Percentiles rank a stretch among this genome's conserved stretches.
phyloP scores from a whole-genome alignment of 2,888 invertebrate genomes.

The Serrognathus titanus region DNA sequence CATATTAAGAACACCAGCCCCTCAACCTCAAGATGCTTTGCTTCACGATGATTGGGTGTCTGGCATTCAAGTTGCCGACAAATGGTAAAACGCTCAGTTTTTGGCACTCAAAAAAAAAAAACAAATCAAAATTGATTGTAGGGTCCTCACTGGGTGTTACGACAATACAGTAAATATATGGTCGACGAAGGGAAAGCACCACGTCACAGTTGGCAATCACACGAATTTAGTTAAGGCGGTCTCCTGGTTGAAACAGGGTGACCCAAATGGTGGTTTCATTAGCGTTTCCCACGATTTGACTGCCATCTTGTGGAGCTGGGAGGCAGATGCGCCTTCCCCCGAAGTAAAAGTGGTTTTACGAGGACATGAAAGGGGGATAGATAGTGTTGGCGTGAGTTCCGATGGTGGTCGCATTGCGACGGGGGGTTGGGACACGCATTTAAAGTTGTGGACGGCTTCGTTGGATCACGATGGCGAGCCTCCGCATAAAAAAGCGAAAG shows the following conservation, averaged over 20 bases:
- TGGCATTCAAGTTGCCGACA: conserved; percentile 67
- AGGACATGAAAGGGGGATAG: conserved; percentile 90
- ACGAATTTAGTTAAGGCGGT: conserved; percentile 84
- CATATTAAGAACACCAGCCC: conserved; percentile 84
- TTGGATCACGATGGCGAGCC: conserved; percentile 40
- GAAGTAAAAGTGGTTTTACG: conserved; percentile 73
- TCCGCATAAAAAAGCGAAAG: conserved; percentile 38
- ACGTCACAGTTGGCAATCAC: conserved; percentile 82
- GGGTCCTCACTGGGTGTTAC: conserved; percentile 90
- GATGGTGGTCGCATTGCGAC: conserved; percentile 68
- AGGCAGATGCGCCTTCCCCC: conserved; percentile 67
- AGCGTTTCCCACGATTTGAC: conserved; percentile 92
- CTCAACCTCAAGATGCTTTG: conserved; percentile 87
- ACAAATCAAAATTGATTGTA: conserved; percentile 48
- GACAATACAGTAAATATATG: conserved; percentile 90
- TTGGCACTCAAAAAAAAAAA: background rate
- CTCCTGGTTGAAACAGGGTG: conserved; percentile 73
- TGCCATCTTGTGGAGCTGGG: conserved; percentile 87
- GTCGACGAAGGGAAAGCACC: conserved; percentile 80
- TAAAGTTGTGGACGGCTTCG: conserved; percentile 85
- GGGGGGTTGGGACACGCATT: conserved; percentile 88
- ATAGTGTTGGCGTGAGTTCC: conserved; percentile 76
- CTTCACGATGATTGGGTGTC: conserved; percentile 99
- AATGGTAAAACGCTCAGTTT: conserved; percentile 54
- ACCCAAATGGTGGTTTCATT: conserved; percentile 49